These are phyloP conservation scores for Irena cyanogastra DNA, from an alignment of 2,113 vertebrate genomes.

Conservation along the genomic window DNA sequence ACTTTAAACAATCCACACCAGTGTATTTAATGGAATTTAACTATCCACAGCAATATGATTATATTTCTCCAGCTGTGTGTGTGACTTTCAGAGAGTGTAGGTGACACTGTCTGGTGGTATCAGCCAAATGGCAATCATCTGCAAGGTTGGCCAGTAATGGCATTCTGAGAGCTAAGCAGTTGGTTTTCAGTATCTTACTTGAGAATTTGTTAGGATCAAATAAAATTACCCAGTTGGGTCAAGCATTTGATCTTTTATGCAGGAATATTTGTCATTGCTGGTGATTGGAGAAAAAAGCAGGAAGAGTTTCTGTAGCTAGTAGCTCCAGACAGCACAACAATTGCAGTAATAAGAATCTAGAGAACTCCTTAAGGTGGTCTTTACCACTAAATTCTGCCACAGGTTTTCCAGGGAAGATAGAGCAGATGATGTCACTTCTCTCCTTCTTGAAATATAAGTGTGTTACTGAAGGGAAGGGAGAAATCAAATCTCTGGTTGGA, in stretches of 20 bases:
- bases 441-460: not conserved
- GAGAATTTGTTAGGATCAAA: not conserved
- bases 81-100: not conserved
- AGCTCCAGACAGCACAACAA: not conserved
- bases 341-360: not conserved
- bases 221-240: not conserved
- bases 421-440: not conserved
- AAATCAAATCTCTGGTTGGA: not conserved
- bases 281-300: not conserved
- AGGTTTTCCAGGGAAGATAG: not conserved
- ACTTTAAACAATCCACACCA: not conserved
- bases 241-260: not conserved
- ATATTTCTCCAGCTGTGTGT: not conserved
- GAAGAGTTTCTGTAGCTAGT: not conserved
- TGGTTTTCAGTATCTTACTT: not conserved
- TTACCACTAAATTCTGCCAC: not conserved
- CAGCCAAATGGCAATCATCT: not conserved
- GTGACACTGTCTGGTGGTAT: not conserved
- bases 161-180: not conserved
- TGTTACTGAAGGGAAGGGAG: not conserved
- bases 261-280: not conserved
- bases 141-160: not conserved
- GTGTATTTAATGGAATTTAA: not conserved
- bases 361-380: not conserved
- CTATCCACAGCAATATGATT: too few relatives aligned